Evolutionary conservation across 2,113 vertebrate genomes (phyloP), one percentile per base, ranked within the genome.

Genomic region (Lates calcarifer): DNA sequence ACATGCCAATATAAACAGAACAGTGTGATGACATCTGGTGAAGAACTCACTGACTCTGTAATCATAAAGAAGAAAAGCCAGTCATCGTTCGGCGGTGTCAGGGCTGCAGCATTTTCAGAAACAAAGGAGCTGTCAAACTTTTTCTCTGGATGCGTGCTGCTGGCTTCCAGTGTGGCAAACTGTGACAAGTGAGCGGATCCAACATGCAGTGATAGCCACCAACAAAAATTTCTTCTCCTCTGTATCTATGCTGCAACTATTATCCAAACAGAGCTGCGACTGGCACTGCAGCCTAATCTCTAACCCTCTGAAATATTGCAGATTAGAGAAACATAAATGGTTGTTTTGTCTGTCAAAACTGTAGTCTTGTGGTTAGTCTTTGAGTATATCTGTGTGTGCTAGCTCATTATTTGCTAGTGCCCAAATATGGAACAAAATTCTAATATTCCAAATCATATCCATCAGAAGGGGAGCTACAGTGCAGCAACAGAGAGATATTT

Each of bases 1-100:
- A 85, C 77, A 86, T 58, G 90, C 91, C 90, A 90, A 85, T 71
- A 82, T 85, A 86, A 91, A 91, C 85, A 87, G 58, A 84, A 71
- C 78, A 65, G 79, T 64, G 88, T 58, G 76, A 87, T 88, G 87
- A 88, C 89, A 91, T 90, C 89, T 89, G 90, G 66, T 77, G 74
- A 81, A 74, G 82, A 73, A 55, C 74, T 83, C 72, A 49, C 75
- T 58, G 78, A 81, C 78, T 86, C 82, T 77, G 65, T 83, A 77
- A 86, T 89, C 87, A 78, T 66, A 77, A 88, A 85, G 77, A 86
- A 84, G 74, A 85, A 74, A 67, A 86, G 74, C 57, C 60, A 73
- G 77, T 70, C 57, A 13, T 76, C 56, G 29, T 81, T 74, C 74
- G 18, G 74, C n/a, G 7, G 60, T 82, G 82, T 84, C 72, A 49